Evolutionary conservation across 2,113 vertebrate genomes (phyloP).

Genomic region (Ovis canadensis): DNA sequence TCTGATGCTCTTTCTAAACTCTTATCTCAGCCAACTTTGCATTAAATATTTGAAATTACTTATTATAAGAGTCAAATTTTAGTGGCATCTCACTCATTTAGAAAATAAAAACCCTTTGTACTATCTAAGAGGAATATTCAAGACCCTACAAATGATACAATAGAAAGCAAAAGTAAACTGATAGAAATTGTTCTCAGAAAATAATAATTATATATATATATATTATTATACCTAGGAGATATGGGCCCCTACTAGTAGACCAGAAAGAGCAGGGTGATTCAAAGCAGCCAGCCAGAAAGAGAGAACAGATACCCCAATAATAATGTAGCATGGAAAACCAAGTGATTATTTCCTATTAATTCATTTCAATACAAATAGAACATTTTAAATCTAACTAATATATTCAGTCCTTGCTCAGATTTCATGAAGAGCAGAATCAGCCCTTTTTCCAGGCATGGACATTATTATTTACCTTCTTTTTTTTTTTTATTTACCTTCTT

Average conservation of each 20-base stretch:
- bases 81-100: not conserved
- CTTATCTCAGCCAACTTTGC: not conserved
- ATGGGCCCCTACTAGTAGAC: not conserved
- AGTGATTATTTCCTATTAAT: not conserved
- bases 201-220: not conserved
- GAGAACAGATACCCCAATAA: not conserved
- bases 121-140: not conserved
- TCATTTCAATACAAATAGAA: not conserved
- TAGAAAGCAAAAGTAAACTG: not conserved
- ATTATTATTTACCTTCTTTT: not conserved
- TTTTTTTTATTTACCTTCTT: not conserved
- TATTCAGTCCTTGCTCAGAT: not conserved
- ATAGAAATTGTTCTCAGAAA: not conserved
- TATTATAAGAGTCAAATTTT: not conserved
- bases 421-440: not conserved
- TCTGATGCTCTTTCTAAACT: not conserved
- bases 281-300: not conserved
- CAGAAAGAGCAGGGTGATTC: not conserved
- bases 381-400: not conserved
- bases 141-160: not conserved
- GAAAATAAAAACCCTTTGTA: not conserved
- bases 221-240: not conserved
- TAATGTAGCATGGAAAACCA: not conserved
- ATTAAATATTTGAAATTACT: constrained; percentile 15
- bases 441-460: not conserved